Base-by-base conservation (phyloP, 1,140 invertebrate genomes). In the Branchinecta lindahli region DNA sequence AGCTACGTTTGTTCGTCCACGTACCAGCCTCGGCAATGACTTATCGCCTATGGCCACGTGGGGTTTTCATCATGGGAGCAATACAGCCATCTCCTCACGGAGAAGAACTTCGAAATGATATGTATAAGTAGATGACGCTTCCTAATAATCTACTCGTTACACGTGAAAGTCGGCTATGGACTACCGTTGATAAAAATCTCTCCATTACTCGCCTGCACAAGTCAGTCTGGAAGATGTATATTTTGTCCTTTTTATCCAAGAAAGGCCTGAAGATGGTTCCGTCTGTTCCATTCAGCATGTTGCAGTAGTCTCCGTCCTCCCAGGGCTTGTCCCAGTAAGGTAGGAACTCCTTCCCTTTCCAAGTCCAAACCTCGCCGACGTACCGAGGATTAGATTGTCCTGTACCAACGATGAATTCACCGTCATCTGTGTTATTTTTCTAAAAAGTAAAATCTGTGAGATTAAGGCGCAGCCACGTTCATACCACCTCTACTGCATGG, bases 251-350 rank as follows among this genome's bases (percentile, higher is more conserved):
- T 73, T 74, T 77, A 52, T 67, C 46, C 9, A 79, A 44, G 33
- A 70, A 69, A 10, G 77, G 78, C n/a, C 72, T 69, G 69, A 78
- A 77, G 21, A 74, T 70, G 20, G 72, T 71, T 10, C 78, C 77
- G 70, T 78, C 77, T 44, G 76, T 77, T 21, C 76, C 77, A 21
- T 76, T 74, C 66, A 79, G 79, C 67, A 69, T 67, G 46, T 75
- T 75, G 68, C 74, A 75, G 20, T 15, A 52, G 15, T 71, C 10
- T 12, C 70, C 70, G 12, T 6, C 52, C 12, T 61, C 52, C 52
- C 52, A 61, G 18, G 52, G 52, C 18, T 20, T 61, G 18, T 71
- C 67, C 74, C 73, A 74, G 52, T 70, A 71, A 18, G 45, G 12
- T 44, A 74, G 44, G 8, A 18, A n/a, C 33, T 15, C 33, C 15